phyloP scores from a whole-genome alignment of 2,797 vertebrate genomes.

The Characodon lateralis region DNA sequence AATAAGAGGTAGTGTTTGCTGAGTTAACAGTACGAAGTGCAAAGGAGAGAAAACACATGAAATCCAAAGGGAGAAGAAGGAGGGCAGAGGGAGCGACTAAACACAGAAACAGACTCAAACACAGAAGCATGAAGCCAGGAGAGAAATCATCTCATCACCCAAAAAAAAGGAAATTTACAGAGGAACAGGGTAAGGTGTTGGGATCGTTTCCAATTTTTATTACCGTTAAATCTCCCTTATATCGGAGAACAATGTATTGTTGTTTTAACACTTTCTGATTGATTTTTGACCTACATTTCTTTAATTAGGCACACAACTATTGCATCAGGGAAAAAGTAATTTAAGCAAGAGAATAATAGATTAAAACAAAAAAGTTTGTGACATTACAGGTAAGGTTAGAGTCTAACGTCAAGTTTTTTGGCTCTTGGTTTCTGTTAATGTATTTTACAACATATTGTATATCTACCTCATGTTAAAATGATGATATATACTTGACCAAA shows the following conservation, averaged over 20 bases:
- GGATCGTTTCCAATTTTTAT: neutral
- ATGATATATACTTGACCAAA: no score
- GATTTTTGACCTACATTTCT: neutral
- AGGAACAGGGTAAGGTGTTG: neutral
- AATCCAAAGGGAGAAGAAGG: neutral
- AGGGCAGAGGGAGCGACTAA: slow-evolving; percentile 18
- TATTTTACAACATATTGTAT: no score
- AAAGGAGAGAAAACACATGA: slow-evolving; percentile 33
- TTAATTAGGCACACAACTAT: neutral
- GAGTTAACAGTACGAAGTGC: slow-evolving; percentile 53
- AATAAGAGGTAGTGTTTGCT: slow-evolving; percentile 62
- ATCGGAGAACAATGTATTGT: neutral
- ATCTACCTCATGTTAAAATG: no score
- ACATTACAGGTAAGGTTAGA: neutral
- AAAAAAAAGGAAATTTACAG: neutral
- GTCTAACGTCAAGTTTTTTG: no score
- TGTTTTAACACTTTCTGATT: neutral
- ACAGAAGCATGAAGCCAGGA: neutral
- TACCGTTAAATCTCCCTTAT: neutral
- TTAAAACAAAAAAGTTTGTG: neutral
- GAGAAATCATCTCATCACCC: neutral
- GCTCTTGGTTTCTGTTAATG: no score
- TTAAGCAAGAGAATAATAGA: neutral
- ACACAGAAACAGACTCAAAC: slow-evolving; percentile 13
- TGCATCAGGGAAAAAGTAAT: neutral